These are phyloP conservation scores for Dolichotis patagonum DNA, from an alignment of 2,113 vertebrate species.

Conservation along the genomic window DNA sequence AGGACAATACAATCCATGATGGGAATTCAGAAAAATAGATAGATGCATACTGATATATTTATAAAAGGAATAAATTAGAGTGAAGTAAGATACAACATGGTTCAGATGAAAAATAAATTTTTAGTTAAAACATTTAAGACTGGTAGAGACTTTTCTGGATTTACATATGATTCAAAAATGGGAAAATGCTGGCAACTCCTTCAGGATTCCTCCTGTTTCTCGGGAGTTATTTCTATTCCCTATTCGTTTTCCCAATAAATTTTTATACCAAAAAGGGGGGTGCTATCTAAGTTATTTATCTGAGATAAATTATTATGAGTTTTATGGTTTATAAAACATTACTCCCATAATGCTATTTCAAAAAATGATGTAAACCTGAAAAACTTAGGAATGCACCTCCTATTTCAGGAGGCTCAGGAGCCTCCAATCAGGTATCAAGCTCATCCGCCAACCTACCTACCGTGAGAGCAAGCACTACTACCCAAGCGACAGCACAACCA, in stretches of 20 bases:
- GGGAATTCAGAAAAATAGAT: not conserved
- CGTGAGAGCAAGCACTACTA: not conserved
- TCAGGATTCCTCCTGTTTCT: not conserved
- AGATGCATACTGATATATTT: not conserved
- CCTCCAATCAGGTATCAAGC: not conserved
- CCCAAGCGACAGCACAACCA: not conserved
- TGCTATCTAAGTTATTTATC: conserved; percentile 22
- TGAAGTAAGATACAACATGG: not conserved
- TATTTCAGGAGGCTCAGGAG: not conserved
- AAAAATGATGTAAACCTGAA: conserved; percentile 39
- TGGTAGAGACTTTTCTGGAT: not conserved
- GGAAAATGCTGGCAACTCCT: no score
- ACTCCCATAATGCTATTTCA: conserved; percentile 5
- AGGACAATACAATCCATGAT: not conserved
- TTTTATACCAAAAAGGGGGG: not conserved
- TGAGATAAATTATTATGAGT: conserved; percentile 47
- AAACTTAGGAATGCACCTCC: not conserved
- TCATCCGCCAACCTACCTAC: not conserved
- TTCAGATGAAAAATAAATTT: conserved; percentile 5
- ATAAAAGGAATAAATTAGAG: not conserved
- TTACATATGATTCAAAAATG: conserved; percentile 46
- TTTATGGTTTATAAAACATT: conserved; percentile 10
- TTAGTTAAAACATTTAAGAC: conserved; percentile 40
- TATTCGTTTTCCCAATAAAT: no score
- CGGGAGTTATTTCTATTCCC: no score